Percentiles rank a stretch among this genome's conserved stretches.
These are phyloP conservation scores for Heterochromis multidens DNA, from an alignment of 2,113 vertebrate species.

Conservation along the genomic window DNA sequence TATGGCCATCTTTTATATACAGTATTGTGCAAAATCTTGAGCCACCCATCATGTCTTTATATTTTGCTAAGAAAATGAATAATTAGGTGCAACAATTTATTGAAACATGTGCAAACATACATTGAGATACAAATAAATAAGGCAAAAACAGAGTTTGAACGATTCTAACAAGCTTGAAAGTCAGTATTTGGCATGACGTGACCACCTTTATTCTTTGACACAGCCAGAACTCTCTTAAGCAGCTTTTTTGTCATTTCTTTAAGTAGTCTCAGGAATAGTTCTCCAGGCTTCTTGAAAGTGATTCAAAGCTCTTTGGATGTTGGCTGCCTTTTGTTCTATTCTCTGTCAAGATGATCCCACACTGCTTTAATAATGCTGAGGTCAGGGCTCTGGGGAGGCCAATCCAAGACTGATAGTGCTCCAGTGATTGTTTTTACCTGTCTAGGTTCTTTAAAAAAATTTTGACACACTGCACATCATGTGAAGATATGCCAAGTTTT, in stretches of 20 bases:
- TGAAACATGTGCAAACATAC: not conserved
- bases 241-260: not conserved
- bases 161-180: not conserved
- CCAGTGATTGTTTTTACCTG: not conserved
- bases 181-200: not conserved
- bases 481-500: not conserved
- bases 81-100: fast-evolving
- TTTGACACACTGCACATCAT: not conserved
- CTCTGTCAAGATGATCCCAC: not conserved
- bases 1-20: not conserved
- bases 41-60: not conserved
- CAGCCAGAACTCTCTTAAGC: not conserved
- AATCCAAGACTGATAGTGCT: not conserved
- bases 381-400: not conserved
- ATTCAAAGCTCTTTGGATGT: not conserved
- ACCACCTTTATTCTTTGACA: not conserved
- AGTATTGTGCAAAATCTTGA: not conserved
- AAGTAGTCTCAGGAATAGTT: not conserved
- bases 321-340: not conserved
- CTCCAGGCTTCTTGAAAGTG: no score
- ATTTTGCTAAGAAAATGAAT: not conserved
- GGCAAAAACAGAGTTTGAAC: not conserved
- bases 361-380: no score
- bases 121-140: not conserved
- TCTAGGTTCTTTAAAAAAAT: not conserved